These are phyloP conservation scores for Sphaerophoria taeniata DNA, from an alignment of 2,888 invertebrate species.

Conservation along the genomic window DNA sequence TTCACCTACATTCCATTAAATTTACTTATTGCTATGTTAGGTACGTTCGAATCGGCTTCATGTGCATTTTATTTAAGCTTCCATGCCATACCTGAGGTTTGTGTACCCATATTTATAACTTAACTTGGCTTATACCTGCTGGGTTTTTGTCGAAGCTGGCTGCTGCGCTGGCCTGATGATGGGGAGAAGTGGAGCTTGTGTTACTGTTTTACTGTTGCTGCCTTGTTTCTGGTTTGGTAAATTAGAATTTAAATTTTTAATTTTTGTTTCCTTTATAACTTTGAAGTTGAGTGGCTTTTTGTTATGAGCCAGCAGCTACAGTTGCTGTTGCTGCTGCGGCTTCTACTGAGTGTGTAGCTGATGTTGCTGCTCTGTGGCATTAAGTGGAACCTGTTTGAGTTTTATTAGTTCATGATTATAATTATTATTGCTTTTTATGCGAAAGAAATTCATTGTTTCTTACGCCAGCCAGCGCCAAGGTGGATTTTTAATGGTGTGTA, in stretches of 20 bases:
- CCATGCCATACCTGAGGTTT: conserved; percentile 7
- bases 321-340: conserved; percentile 3
- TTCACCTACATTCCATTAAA: conserved; percentile 28
- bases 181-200: conserved; percentile 2
- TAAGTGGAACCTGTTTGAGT: conserved; percentile 37
- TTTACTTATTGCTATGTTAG: conserved; percentile 4
- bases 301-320: conserved; percentile 3
- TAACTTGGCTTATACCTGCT: conserved; percentile 32
- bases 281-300: conserved; percentile 34
- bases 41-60: background rate
- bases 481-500: conserved; percentile 34
- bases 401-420: conserved; percentile 46
- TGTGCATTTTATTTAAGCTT: conserved; percentile 28
- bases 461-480: background rate
- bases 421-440: conserved; percentile 35
- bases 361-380: conserved; percentile 31
- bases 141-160: background rate
- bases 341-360: background rate
- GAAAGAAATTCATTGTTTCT: conserved; percentile 30
- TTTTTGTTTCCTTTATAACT: conserved; percentile 34
- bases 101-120: background rate
- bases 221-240: conserved; percentile 39
- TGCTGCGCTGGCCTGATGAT: background rate
- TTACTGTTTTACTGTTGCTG: conserved; percentile 10
- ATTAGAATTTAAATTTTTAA: conserved; percentile 46